Conservation (phyloP, 2,888 invertebrate genomes). For the Microctonus brassicae region DNA sequence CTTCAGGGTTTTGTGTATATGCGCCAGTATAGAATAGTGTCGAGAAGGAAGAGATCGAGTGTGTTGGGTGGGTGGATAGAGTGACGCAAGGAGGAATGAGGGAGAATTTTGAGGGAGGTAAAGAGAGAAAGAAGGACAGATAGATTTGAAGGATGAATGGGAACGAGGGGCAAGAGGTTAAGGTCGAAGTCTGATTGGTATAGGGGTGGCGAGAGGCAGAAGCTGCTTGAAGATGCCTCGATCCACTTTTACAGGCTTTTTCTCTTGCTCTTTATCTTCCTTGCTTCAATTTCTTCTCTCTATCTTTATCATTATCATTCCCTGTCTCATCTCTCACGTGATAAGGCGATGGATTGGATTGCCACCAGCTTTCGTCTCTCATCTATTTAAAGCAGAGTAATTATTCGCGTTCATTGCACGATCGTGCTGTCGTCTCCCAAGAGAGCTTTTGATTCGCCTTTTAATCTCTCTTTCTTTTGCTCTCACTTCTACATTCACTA, state of each 20-base stretch:
- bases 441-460: not conserved
- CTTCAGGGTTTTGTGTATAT: slow-evolving; percentile 35
- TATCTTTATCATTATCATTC: not conserved
- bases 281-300: not conserved
- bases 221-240: slow-evolving; percentile 13
- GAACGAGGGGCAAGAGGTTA: slow-evolving; percentile 29
- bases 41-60: slow-evolving; percentile 31
- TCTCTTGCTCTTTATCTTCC: not conserved
- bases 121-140: too few species aligned
- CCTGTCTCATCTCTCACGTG: not conserved
- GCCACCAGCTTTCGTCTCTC: slow-evolving; percentile 28
- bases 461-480: too few species aligned
- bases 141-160: too few species aligned
- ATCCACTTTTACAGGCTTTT: slow-evolving; percentile 28
- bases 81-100: slow-evolving; percentile 34
- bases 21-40: slow-evolving; percentile 38
- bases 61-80: slow-evolving; percentile 29
- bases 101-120: not conserved
- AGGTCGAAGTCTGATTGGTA: slow-evolving; percentile 38
- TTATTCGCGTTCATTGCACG: slow-evolving; percentile 42
- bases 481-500: too few species aligned
- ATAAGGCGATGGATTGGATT: slow-evolving; percentile 36
- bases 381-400: slow-evolving; percentile 31
- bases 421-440: slow-evolving; percentile 4
- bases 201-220: slow-evolving; percentile 15